Evolutionary conservation across 1,140 invertebrate species (phyloP).

Genomic region (Pogonomyrmex barbatus): DNA sequence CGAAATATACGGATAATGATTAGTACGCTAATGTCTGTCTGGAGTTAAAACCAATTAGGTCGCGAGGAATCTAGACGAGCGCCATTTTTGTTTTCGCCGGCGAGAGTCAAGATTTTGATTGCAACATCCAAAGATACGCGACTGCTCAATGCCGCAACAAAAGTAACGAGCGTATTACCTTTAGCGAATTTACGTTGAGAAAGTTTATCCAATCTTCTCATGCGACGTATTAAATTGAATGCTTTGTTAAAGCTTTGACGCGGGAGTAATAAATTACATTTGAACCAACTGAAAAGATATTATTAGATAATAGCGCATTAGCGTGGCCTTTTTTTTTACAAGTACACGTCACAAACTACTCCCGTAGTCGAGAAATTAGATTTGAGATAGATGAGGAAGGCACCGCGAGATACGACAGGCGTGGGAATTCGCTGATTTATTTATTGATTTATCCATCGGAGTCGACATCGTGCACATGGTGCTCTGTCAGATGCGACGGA

Average conservation of each 20-base stretch:
- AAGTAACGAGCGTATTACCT: constrained; percentile 26
- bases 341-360: background rate
- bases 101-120: constrained; percentile 34
- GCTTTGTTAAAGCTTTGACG: constrained; percentile 11
- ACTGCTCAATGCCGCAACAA: constrained; percentile 23
- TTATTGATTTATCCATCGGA: constrained; percentile 37
- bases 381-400: background rate
- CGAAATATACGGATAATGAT: constrained; percentile 52
- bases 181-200: background rate
- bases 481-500: constrained; percentile 65
- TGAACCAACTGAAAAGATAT: background rate
- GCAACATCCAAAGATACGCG: constrained; percentile 42
- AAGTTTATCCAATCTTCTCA: background rate
- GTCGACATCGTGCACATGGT: constrained; percentile 46
- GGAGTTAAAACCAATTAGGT: constrained; percentile 55
- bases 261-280: constrained; percentile 10
- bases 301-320: background rate
- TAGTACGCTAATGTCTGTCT: constrained; percentile 44
- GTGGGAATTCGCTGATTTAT: constrained; percentile 52
- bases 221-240: constrained; percentile 26
- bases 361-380: background rate
- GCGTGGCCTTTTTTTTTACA: background rate
- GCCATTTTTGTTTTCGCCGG: constrained; percentile 23
- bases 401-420: background rate
- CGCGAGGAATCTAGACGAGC: constrained; percentile 4